Evolutionary conservation across 1,140 invertebrate species (phyloP).

Genomic region (Bombus terrestris): DNA sequence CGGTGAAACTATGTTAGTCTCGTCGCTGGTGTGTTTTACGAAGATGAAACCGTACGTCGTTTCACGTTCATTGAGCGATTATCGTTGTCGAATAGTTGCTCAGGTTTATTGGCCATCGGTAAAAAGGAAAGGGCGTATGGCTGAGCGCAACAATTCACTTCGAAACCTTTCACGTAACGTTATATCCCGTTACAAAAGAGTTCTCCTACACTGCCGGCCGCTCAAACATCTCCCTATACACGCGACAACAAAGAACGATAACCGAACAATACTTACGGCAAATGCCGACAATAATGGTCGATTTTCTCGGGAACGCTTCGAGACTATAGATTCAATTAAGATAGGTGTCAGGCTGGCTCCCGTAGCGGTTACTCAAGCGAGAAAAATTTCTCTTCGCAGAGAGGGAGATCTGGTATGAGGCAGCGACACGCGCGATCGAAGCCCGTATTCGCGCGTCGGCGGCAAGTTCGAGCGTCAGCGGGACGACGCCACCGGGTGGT

Average conservation of each 20-base stretch:
- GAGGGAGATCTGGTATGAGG: slow-evolving; percentile 74
- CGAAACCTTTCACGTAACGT: slow-evolving; percentile 9
- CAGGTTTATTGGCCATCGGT: not conserved
- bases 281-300: slow-evolving; percentile 24
- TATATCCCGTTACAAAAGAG: not conserved
- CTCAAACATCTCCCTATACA: slow-evolving; percentile 4
- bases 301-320: slow-evolving; percentile 22
- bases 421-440: slow-evolving; percentile 71
- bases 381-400: slow-evolving; percentile 67
- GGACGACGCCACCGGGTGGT: slow-evolving; percentile 63
- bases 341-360: slow-evolving; percentile 10
- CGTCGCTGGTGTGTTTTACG: not conserved
- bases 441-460: slow-evolving; percentile 68
- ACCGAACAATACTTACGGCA: slow-evolving; percentile 34
- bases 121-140: not conserved
- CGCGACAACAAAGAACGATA: slow-evolving; percentile 37
- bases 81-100: not conserved
- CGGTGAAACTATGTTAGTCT: no score
- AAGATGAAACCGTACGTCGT: not conserved
- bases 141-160: not conserved
- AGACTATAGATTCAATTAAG: slow-evolving; percentile 53
- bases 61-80: not conserved
- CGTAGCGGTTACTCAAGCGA: slow-evolving; percentile 2
- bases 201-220: not conserved
- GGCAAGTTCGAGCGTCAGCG: slow-evolving; percentile 62